Percentiles rank a stretch among this genome's conserved stretches.
Conservation (phyloP, 2,797 vertebrate genomes). For the Thripadectes ignobilis region DNA sequence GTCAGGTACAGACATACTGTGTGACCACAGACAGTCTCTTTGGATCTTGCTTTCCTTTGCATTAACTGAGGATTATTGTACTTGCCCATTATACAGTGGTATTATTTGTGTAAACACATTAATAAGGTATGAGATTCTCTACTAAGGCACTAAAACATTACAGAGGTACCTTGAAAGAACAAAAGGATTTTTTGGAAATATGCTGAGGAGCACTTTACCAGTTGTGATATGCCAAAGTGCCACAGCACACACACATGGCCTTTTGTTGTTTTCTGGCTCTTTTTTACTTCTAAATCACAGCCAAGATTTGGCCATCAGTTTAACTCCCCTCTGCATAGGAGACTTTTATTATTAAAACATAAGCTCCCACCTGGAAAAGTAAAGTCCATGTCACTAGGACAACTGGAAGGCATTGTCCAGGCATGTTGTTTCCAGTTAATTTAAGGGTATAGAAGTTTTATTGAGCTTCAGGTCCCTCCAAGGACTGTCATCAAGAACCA, state of each 20-base stretch:
- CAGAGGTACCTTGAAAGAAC: background rate
- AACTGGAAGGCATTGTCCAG: background rate
- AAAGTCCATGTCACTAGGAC: background rate
- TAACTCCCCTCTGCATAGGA: background rate
- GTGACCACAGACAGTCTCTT: background rate
- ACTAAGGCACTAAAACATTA: background rate
- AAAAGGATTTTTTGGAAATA: background rate
- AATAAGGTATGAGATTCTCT: background rate
- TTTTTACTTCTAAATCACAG: background rate
- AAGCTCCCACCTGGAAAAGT: background rate
- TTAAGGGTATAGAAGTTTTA: background rate
- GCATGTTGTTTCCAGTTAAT: background rate
- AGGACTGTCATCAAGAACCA: background rate
- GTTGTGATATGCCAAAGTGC: background rate
- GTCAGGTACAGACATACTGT: background rate
- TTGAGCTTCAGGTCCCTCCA: background rate
- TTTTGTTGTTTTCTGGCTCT: background rate
- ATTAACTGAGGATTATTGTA: background rate
- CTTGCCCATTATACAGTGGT: background rate
- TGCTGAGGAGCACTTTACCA: background rate
- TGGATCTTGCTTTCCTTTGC: background rate
- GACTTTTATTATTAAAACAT: background rate
- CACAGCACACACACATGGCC: background rate
- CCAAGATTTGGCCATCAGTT: background rate
- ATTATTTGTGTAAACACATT: background rate